Evolutionary conservation across 2,113 vertebrate species (phyloP).

Genomic region (Lates calcarifer): DNA sequence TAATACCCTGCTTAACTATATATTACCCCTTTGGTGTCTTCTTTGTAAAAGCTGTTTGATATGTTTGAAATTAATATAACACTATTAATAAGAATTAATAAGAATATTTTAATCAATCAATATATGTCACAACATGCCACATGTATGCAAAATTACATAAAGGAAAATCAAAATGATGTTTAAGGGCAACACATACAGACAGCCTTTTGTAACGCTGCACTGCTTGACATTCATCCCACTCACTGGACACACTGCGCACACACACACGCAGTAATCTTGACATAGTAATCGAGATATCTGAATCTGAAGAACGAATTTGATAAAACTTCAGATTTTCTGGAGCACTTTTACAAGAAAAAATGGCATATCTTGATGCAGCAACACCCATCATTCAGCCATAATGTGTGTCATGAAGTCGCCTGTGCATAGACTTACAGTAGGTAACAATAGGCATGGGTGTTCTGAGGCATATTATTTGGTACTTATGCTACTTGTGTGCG

Average conservation of each 20-base stretch:
- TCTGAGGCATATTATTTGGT: not conserved
- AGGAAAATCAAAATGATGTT: not conserved
- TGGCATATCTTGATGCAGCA: too few species aligned
- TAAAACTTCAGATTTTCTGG: not conserved
- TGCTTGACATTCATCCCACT: not conserved
- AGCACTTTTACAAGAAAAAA: not conserved
- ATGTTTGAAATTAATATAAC: not conserved
- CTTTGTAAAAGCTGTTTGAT: not conserved
- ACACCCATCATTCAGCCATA: too few species aligned
- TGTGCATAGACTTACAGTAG: not conserved
- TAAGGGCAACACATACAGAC: not conserved
- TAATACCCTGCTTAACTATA: not conserved
- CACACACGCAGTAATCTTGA: not conserved
- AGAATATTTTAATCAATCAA: not conserved
- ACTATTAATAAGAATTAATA: not conserved
- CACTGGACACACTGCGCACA: not conserved
- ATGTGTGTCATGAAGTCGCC: not conserved
- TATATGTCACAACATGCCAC: not conserved
- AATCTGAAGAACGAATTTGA: not conserved
- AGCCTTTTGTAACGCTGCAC: not conserved
- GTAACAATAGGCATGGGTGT: not conserved
- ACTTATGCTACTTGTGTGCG: not conserved
- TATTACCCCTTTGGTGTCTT: not conserved
- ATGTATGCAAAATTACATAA: not conserved
- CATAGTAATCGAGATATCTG: too few species aligned